Conservation (phyloP, 1,140 invertebrate genomes). For the Drosophila chauvacae region DNA sequence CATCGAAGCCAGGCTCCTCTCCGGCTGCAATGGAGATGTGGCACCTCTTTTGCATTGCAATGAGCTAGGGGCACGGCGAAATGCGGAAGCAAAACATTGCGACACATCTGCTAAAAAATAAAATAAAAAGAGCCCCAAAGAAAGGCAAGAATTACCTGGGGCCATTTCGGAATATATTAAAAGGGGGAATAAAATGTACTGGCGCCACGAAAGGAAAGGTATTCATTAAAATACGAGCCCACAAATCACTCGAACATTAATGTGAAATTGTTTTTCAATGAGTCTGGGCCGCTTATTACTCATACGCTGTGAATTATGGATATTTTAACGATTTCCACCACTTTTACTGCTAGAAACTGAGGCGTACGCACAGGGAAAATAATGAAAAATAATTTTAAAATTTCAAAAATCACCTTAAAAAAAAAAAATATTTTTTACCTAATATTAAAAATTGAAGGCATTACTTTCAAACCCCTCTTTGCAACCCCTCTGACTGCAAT, state of each 20-base stretch:
- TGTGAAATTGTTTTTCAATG: slow-evolving; percentile 32
- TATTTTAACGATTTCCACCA: slow-evolving; percentile 11
- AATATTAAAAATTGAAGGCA: no score
- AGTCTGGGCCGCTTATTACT: slow-evolving; percentile 18
- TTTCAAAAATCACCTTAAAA: background rate
- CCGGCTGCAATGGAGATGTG: slow-evolving; percentile 51
- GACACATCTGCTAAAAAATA: slow-evolving; percentile 24
- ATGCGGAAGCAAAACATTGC: slow-evolving; percentile 56
- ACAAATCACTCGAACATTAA: slow-evolving; percentile 26
- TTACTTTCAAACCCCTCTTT: background rate
- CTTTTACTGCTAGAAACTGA: slow-evolving; percentile 3
- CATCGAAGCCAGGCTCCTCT: slow-evolving; percentile 13
- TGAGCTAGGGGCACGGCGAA: slow-evolving; percentile 43
- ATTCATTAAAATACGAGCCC: slow-evolving; percentile 29
- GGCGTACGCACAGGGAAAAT: background rate
- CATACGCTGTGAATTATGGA: slow-evolving; percentile 23
- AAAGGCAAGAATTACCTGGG: slow-evolving; percentile 38
- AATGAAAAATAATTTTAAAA: no score
- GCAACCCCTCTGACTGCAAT: background rate
- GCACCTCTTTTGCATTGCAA: slow-evolving; percentile 73
- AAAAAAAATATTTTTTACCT: background rate
- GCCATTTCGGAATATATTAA: slow-evolving; percentile 40
- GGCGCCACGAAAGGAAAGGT: slow-evolving; percentile 33
- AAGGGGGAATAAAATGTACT: slow-evolving; percentile 9
- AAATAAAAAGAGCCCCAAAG: slow-evolving; percentile 9